Conservation (phyloP, 2,797 vertebrate genomes). For the Tamandua tetradactyla region DNA sequence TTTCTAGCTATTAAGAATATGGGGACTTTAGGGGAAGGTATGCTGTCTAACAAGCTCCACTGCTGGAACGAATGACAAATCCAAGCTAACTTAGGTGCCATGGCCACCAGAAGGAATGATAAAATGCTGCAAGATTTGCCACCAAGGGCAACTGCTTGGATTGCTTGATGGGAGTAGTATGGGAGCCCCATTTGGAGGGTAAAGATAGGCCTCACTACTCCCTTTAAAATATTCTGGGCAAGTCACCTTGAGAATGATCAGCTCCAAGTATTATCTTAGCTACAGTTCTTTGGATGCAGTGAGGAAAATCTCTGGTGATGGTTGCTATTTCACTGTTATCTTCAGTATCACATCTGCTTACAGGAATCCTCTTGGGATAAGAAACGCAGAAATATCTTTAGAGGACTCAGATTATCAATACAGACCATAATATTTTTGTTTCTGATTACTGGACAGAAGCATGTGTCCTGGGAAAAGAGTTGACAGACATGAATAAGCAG, state of each 20-base stretch:
- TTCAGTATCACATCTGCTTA: background rate
- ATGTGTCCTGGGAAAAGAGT: background rate
- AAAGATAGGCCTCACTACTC: background rate
- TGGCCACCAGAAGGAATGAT: background rate
- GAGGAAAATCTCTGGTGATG: background rate
- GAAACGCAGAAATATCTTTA: background rate
- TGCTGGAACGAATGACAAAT: background rate
- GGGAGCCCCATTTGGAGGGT: background rate
- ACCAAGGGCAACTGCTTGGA: background rate
- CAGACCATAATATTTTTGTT: background rate
- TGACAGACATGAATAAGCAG: background rate
- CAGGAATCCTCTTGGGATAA: background rate
- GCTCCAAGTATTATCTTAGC: background rate
- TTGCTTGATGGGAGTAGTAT: background rate
- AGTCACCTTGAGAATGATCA: background rate
- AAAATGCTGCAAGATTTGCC: background rate
- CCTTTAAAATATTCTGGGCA: slow-evolving; percentile 3
- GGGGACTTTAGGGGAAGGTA: background rate
- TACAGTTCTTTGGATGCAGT: background rate
- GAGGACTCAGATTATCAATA: background rate
- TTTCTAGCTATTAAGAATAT: background rate
- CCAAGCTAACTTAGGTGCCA: background rate
- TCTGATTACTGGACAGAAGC: background rate
- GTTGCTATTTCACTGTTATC: background rate
- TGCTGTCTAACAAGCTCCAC: background rate